Conservation (phyloP, 2,888 invertebrate genomes). For the Cenopis cana region DNA sequence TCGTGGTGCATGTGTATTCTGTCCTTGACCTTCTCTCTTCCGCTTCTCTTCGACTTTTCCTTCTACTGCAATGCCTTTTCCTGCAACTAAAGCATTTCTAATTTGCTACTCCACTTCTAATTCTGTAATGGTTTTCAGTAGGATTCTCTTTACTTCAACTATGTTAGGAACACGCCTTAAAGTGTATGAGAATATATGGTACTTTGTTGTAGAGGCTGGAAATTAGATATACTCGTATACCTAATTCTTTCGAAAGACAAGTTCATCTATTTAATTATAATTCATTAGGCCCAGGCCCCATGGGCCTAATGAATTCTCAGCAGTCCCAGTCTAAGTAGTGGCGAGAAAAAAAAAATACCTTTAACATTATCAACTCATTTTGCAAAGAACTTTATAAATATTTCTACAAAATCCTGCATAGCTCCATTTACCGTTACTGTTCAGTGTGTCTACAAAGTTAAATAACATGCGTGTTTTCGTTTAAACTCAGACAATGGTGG, state of each 20-base stretch:
- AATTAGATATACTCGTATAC: too few relatives aligned
- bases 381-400: not conserved
- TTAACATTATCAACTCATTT: not conserved
- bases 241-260: too few relatives aligned
- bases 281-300: too few relatives aligned
- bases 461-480: slow-evolving; percentile 3
- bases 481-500: slow-evolving; percentile 4
- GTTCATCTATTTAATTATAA: too few relatives aligned
- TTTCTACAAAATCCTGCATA: not conserved
- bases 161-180: too few relatives aligned
- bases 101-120: not conserved
- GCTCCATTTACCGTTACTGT: not conserved
- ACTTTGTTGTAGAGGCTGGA: too few relatives aligned
- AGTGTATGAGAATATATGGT: too few relatives aligned
- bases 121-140: not conserved
- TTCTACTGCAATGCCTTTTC: not conserved
- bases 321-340: too few relatives aligned
- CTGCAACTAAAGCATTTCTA: too few relatives aligned
- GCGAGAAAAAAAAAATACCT: not conserved
- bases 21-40: not conserved
- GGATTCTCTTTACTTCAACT: not conserved
- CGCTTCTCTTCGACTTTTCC: not conserved
- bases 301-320: too few relatives aligned
- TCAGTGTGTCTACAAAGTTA: slow-evolving; percentile 8
- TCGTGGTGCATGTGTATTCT: not conserved